Base-by-base conservation (phyloP, 1,140 invertebrate genomes). In the Bradynema listronoti region DNA sequence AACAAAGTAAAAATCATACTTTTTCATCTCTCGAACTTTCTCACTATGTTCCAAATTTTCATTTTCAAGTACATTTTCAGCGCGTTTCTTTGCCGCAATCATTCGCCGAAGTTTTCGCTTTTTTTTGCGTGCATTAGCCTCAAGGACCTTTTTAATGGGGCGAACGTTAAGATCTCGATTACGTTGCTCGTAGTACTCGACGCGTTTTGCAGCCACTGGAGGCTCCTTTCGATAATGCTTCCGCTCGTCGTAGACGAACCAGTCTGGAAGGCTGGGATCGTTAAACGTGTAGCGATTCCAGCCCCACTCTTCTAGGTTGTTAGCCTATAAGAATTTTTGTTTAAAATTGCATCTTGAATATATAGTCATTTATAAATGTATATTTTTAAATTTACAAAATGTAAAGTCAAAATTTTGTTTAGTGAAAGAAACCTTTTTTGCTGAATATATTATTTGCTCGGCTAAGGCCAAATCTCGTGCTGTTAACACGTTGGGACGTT, bases 91-190 rank as follows among this genome's bases (percentile, higher is more conserved):
- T 0, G 91, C 91, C 72, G 87, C 90, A 68, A 94, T 90, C 77
- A 97, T 79, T 77, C 87, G 87, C 62, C 62, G 49, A 11, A 66
- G 19, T 27, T 56, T 85, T 63, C 89, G 86, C 75, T 86, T 87
- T 85, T 96, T 94, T 83, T 97, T 98, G 45, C 95, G 85, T 0
- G 90, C 89, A 79, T 95, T 98, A 0, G 95, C 95, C 82, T 99
- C 91, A 65, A 92, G 86, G 0, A 98, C 88, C 83, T 98, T 99
- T 80, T 97, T 98, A 45, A 97, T 93, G 14, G 94, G 90, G 52
- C 90, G 82, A 0, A 86, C 87, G 80, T 98, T 91, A 4, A 98
- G 85, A 64, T 92, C 91, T 80, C 88, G 85, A 22, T 89, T 68
- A 58, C 80, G 78, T 52, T 83, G 71, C 66, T 79, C 80, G 63